Evolutionary conservation across 2,888 invertebrate species (phyloP), one percentile per base, ranked within the genome.

Genomic region (Malachius bipustulatus): DNA sequence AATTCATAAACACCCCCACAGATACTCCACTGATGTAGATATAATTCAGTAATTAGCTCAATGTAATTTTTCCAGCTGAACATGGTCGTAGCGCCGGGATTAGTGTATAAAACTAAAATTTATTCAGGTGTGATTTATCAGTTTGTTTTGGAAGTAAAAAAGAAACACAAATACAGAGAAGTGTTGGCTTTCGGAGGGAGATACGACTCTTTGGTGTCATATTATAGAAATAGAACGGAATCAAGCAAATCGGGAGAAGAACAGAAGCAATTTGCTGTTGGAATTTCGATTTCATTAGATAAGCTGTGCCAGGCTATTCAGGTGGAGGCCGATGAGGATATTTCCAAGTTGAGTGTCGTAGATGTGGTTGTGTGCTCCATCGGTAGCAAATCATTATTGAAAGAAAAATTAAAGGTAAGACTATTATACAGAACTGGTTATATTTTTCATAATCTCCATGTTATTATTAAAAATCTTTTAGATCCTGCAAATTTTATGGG

Each of bases 131-230:
- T 78, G 49, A 67, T 79, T 44, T 82, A 72, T 52, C 78, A 82
- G 57, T 66, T 81, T 45, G 71, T 72, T 2, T 71, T 71, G 45
- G 71, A 75, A 45, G 51, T 69, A 30, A 70, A 67, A 44, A 66
- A 66, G 40, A 67, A 66, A 41, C 66, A 65, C 40, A 59, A 61
- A 11, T 74, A 64, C 43, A 71, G 66, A 49, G 82, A 72, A 45
- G 75, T 90, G 0, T 67, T 94, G 28, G 91, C 91, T 0, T 82
- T 77, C 4, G 94, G 94, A 0, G 91, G 93, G 26, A 74, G 91
- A 47, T 96, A 93, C 50, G 90, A 94, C 59, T 71, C 72, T 6
- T 70, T 93, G 66, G 71, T 94, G 9, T 66, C 72, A 34, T 73
- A 75, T 34, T 82, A 80, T 51, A 73, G 80, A 63, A 73, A 69